phyloP scores from a whole-genome alignment of 2,113 vertebrate species.

The Epinephelus moara region DNA sequence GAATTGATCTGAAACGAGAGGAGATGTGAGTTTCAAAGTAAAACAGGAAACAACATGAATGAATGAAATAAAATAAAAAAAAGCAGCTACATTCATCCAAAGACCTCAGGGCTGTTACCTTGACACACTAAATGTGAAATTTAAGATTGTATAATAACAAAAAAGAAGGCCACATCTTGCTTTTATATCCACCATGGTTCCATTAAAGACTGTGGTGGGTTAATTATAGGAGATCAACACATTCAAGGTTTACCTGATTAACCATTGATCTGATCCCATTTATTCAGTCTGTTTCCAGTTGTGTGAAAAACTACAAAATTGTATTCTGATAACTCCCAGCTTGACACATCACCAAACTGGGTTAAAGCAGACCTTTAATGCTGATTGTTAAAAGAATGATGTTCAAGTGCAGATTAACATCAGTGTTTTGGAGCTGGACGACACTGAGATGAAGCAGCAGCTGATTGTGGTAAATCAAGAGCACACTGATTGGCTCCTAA shows the following conservation, averaged over 20 bases:
- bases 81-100: neutral
- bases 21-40: too few relatives aligned
- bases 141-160: neutral
- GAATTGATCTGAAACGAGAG: too few relatives aligned
- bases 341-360: neutral
- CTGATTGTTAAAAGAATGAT: neutral
- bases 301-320: neutral
- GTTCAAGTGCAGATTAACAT: neutral
- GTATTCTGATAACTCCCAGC: neutral
- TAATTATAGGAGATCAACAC: neutral
- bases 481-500: slow-evolving; percentile 5
- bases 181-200: neutral
- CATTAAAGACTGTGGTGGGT: too few relatives aligned
- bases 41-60: too few relatives aligned
- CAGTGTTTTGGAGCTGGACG: neutral
- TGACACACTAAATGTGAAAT: neutral
- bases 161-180: neutral
- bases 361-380: neutral
- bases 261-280: neutral
- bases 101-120: neutral
- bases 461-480: slow-evolving; percentile 5
- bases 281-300: neutral
- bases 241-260: neutral
- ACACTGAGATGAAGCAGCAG: neutral
- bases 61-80: too few relatives aligned